phyloP scores from a whole-genome alignment of 2,113 vertebrate genomes.

The Gobio gobio region DNA sequence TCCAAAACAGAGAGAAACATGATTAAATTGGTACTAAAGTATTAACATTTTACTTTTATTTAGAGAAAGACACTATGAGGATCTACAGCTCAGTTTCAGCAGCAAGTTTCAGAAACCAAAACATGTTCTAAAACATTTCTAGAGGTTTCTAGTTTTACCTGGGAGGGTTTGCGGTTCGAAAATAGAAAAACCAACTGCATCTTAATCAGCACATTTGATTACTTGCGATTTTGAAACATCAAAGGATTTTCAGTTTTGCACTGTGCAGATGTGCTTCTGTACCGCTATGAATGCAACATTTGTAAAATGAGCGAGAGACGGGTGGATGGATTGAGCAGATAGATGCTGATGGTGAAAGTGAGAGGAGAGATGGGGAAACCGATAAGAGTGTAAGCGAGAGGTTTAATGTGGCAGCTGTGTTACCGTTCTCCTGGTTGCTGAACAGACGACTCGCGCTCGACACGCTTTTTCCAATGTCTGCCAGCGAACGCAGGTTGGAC shows the following conservation, averaged over 20 bases:
- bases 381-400: neutral
- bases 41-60: no score
- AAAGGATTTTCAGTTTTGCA: neutral
- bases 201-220: neutral
- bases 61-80: no score
- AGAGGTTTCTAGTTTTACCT: neutral
- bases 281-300: neutral
- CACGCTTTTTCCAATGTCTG: conserved; percentile 97
- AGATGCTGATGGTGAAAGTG: conserved; percentile 18
- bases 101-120: neutral
- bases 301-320: conserved; percentile 15
- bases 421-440: conserved; percentile 92
- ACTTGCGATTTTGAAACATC: neutral
- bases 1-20: neutral
- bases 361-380: conserved; percentile 1
- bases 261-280: neutral
- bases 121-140: neutral
- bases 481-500: conserved; percentile 95
- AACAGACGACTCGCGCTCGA: conserved; percentile 98
- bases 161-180: neutral
- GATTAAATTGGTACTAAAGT: neutral
- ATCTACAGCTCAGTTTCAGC: no score
- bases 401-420: neutral
- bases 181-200: neutral
- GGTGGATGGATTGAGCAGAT: neutral